Evolutionary conservation across 2,113 vertebrate species (phyloP), one percentile per base, ranked within the genome.

Genomic region (Clarias gariepinus): DNA sequence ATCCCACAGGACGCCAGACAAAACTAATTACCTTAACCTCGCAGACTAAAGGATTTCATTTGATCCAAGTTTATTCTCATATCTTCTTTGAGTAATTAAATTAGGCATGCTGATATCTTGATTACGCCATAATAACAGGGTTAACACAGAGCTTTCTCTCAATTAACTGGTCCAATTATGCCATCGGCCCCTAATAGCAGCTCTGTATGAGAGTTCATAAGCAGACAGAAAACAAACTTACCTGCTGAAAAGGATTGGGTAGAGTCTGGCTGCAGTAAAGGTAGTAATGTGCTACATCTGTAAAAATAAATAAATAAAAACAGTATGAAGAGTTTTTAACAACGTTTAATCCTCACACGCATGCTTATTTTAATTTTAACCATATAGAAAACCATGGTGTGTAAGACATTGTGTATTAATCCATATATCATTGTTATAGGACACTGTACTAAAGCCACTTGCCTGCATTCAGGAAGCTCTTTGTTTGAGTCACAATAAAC

Each of bases 241-340:
- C 98, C 98, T 98, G 96, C 92, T 99, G 98, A 93, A 99, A 99
- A 36, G 98, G 98, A 93, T 95, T 99, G 91, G 92, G 94, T 21
- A 94, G 91, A 87, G 94, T 96, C 85, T 97, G 97, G 81, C 96
- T 95, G 90, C 98, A 99, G 89, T 97, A 97, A 90, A 99, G 93
- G 93, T 99, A 99, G 91, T 99, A 99, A 86, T 94, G 96, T 80
- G 94, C 92, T 89, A 98, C 94, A 82, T 95, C 98, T 99, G 94
- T 53, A 93, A 92, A 73, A 90, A 47, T 85, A n/a, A 69, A 90
- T 85, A 85, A 77, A 47, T 68, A 58, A 19, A 76, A 60, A 19
- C 28, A 71, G 1, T 66, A 87, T 64, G 91, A 86, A 84, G 25
- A 33, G 33, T 8, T 23, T 66, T 33, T 13, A 28, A 64, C n/a